Base-by-base conservation (phyloP, 2,888 invertebrate species). In the Cephus nigrinus region DNA sequence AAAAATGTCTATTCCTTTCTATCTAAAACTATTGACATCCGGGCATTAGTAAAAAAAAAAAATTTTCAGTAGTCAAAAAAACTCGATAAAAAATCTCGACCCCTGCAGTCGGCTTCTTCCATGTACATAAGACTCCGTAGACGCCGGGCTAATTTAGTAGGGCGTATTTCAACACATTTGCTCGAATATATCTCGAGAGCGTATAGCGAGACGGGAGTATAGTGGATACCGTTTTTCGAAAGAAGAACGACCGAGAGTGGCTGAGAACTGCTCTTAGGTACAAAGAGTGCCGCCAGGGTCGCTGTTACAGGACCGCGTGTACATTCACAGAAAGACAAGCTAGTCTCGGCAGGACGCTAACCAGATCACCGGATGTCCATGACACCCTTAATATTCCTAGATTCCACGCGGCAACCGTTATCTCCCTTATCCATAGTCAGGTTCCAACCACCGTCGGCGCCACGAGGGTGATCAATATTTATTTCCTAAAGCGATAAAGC, bases 361-460 rank as follows among this genome's bases (percentile, higher is more conserved):
- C 89, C 90, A 90, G 90, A 90, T 88, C 90, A 90, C 90, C 90
- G 90, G 90, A 90, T 90, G 88, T 84, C 85, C 82, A 82, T 84
- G 89, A 88, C 87, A 89, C 86, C 86, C 85, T 88, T 86, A 85
- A 86, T 69, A 77, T 75, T 71, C 68, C 74, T 74, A 75, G 87
- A 88, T 86, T 86, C 86, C 87, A 87, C 87, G 85, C 83, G 77
- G 80, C 78, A 76, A 40, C 76, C 76, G 55, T 72, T 71, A 69
- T 68, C 68, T 74, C 40, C 69, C 69, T 77, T 75, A 78, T 75
- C 78, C 78, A 12, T 3, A 32, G 69, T 69, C 32, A 30, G 30
- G 31, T 15, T 12, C 69, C 11, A 69, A 69, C 69, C 69, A 32
- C 69, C 69, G 11, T 15, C 40, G 40, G 40, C 15, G 40, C 15